Evolutionary conservation across 2,888 invertebrate genomes (phyloP), one percentile per base, ranked within the genome.

Genomic region (Dorcus hopei): DNA sequence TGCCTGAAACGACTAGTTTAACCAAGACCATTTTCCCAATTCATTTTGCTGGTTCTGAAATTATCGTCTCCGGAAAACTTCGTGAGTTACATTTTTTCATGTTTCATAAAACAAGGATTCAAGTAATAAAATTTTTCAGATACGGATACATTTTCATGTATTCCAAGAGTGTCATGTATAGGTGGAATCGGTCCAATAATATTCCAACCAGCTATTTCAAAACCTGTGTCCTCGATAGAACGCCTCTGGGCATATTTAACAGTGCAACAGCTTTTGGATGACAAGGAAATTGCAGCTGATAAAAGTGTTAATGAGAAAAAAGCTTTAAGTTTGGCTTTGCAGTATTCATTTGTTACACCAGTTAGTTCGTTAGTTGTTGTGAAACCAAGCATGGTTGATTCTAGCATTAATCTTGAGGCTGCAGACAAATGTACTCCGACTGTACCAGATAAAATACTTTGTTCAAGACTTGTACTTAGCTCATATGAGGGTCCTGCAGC

Each of bases 341-440:
- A 83, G 85, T 88, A 87, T 68, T 81, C 82, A 47, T 87, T 88
- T 73, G 88, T 88, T 16, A 88, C 88, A 0, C 82, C 86, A 2
- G 76, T 88, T 43, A 88, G 87, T 1, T 87, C 87, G 0, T 75
- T 88, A 59, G 84, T 88, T 26, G 87, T 88, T 3, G 85, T 85
- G 9, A 86, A 86, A 68, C 86, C 86, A 0, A 82, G 83, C 69
- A 79, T 77, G 5, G 81, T 82, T 0, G 53, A 60, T 19, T 77
- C 77, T 33, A 81, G 83, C 3, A 80, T 83, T 1, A 73, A 83
- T 65, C 79, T 82, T 0, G 81, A 81, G 64, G 80, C 81, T 40
- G 66, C 68, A 26, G 64, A 61, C 45, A 49, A 19, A 2, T 19
- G 19, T 19, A 19, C 3, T 19, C 3, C 19, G 3, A 19, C 19